Percentiles rank a stretch among this genome's conserved stretches.
phyloP scores from a whole-genome alignment of 2,113 vertebrate genomes.

The Sinosuthora webbiana region DNA sequence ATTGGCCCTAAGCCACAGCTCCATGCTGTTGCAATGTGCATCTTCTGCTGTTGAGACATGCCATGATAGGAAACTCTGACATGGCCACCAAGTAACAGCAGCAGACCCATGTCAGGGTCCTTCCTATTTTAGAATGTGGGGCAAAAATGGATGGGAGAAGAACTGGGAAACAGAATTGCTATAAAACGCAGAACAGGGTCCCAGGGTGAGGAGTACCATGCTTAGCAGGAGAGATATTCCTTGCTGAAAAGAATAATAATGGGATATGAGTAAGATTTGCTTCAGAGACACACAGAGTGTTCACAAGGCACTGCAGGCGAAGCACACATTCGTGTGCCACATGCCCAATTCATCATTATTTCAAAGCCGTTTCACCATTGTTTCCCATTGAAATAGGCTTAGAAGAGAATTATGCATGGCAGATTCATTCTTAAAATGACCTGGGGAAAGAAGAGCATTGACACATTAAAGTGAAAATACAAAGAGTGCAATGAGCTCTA shows the following conservation, averaged over 20 bases:
- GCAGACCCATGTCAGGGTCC: neutral
- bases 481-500: neutral
- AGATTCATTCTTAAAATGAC: conserved; percentile 12
- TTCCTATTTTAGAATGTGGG: neutral
- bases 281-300: neutral
- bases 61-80: conserved; percentile 33
- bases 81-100: conserved; percentile 25
- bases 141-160: neutral
- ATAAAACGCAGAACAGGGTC: neutral
- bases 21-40: conserved; percentile 22
- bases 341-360: conserved; percentile 36
- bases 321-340: conserved; percentile 8
- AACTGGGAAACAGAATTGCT: neutral
- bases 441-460: neutral
- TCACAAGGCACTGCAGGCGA: neutral
- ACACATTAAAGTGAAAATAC: neutral
- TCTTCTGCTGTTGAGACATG: conserved; percentile 52
- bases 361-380: conserved; percentile 45
- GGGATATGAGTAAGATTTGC: neutral
- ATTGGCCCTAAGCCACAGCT: conserved; percentile 47
- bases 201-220: neutral
- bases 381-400: conserved; percentile 36
- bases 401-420: neutral
- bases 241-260: neutral
- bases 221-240: neutral